Base-by-base conservation (phyloP, 2,113 vertebrate genomes). In the Origma solitaria region DNA sequence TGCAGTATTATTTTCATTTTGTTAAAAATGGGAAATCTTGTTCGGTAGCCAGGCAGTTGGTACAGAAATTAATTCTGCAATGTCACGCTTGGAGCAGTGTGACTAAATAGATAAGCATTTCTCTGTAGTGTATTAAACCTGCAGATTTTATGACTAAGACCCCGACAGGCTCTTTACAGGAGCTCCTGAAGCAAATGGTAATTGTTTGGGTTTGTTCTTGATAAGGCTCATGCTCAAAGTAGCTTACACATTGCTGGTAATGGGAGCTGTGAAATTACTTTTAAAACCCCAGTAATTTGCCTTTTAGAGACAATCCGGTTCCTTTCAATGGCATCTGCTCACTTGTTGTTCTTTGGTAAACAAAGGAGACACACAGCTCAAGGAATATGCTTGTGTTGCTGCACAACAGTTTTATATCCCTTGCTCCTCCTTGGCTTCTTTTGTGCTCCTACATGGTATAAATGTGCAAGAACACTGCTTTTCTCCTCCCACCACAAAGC, bases 31-130 rank as follows among this genome's bases (percentile, higher is more conserved):
- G 78, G 78, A 70, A 58, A 56, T 77, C 47, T 73, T 70, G 45
- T 91, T 92, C 7, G 0, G 35, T 64, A 76, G 50, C 25, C 70
- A 73, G 73, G 75, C 84, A 91, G 65, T 83, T 84, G 75, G 70
- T 65, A 51, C 35, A 82, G 19, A 91, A 92, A 95, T 92, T 82
- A 88, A 90, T 92, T 91, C 88, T 90, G 84, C 79, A 62, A 70
- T 88, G 91, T 80, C 79, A 83, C 9, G 24, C 93, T 92, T 70
- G 79, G 85, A 96, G 90, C 88, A 51, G 75, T 95, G 90, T 95
- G 93, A 94, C 94, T 93, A 77, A 91, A 68, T 10, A 95, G 92
- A 86, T 90, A 88, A 95, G 40, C 54, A 56, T 91, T 94, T 77
- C 82, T n/a, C 79, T 73, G 47, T 54, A 87, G 62, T 88, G 16